Evolutionary conservation across 2,888 invertebrate species (phyloP).

Genomic region (Cataglyphis altisquamis): DNA sequence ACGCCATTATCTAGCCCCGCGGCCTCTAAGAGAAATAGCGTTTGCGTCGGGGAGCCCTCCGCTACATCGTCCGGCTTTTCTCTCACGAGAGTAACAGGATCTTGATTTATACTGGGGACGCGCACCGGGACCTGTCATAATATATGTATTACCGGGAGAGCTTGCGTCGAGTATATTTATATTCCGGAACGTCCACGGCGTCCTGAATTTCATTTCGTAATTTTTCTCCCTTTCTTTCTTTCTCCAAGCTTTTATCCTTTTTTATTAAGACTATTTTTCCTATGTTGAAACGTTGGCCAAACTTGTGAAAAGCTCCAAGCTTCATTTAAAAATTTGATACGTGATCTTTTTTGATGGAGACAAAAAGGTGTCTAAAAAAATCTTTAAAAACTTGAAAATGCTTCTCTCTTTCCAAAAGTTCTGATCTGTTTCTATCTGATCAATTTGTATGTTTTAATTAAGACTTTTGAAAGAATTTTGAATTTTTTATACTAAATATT

Average conservation of each 20-base stretch:
- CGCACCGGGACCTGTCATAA: conserved; percentile 69
- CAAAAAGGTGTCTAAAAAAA: background rate
- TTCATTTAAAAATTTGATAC: conserved; percentile 52
- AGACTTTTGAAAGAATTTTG: background rate
- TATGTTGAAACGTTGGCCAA: conserved; percentile 30
- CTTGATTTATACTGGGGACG: conserved; percentile 76
- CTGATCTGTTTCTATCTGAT: background rate
- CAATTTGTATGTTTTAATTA: background rate
- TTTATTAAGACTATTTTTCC: conserved; percentile 44
- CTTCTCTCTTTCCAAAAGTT: background rate
- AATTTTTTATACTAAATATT: background rate
- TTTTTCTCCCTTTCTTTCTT: conserved; percentile 10
- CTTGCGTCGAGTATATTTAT: conserved; percentile 57
- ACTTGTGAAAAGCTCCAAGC: conserved; percentile 5
- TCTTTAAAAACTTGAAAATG: background rate
- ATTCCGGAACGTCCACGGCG: conserved; percentile 48
- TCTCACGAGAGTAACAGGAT: conserved; percentile 70
- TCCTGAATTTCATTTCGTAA: conserved; percentile 54
- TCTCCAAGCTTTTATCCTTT: conserved; percentile 21
- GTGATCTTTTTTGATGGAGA: conserved; percentile 28
- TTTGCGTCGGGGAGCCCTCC: conserved; percentile 20
- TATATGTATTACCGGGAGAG: conserved; percentile 70
- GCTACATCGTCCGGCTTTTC: conserved; percentile 35
- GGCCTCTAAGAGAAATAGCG: conserved; percentile 54
- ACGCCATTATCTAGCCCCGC: conserved; percentile 40